Evolutionary conservation across 1,140 invertebrate genomes (phyloP).

Genomic region (Venustaconcha ellipsiformis): DNA sequence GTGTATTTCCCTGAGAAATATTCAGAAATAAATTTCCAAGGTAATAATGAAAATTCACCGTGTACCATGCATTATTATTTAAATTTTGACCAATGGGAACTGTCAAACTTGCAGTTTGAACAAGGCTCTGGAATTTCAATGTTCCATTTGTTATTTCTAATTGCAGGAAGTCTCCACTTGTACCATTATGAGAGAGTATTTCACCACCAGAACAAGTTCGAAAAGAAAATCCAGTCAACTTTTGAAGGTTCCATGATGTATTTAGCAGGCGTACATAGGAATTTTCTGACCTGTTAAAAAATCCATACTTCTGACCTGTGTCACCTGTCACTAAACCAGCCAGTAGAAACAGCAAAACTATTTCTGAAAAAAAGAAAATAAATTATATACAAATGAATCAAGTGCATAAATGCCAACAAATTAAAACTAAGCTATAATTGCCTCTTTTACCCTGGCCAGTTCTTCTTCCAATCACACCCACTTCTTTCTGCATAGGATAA

Average conservation of each 20-base stretch:
- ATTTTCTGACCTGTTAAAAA: conserved; percentile 16
- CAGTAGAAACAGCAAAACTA: too few relatives aligned
- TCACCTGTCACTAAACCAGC: not conserved
- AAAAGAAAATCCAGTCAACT: conserved; percentile 25
- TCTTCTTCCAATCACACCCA: too few relatives aligned
- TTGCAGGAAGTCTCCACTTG: conserved; percentile 9
- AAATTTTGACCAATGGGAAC: conserved; percentile 7
- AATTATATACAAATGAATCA: too few relatives aligned
- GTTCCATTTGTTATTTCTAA: conserved; percentile 18
- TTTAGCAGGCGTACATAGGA: conserved; percentile 8
- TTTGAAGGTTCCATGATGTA: conserved; percentile 8
- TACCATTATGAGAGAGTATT: conserved; percentile 22
- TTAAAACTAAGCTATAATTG: too few relatives aligned
- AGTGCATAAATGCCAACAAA: too few relatives aligned
- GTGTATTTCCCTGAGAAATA: conserved; percentile 8
- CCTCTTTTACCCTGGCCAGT: too few relatives aligned
- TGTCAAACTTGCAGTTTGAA: not conserved
- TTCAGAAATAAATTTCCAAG: conserved; percentile 28
- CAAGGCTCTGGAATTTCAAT: conserved; percentile 16
- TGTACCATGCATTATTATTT: conserved; percentile 28
- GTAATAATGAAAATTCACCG: conserved; percentile 7
- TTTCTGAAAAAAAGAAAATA: too few relatives aligned
- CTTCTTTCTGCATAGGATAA: too few relatives aligned
- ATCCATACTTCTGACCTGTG: conserved; percentile 19
- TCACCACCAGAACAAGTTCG: conserved; percentile 27